A percentile compares a stretch with the other conserved stretches of the same genome.
Conservation (phyloP, 2,113 vertebrate species). For the Pelusios castaneus region DNA sequence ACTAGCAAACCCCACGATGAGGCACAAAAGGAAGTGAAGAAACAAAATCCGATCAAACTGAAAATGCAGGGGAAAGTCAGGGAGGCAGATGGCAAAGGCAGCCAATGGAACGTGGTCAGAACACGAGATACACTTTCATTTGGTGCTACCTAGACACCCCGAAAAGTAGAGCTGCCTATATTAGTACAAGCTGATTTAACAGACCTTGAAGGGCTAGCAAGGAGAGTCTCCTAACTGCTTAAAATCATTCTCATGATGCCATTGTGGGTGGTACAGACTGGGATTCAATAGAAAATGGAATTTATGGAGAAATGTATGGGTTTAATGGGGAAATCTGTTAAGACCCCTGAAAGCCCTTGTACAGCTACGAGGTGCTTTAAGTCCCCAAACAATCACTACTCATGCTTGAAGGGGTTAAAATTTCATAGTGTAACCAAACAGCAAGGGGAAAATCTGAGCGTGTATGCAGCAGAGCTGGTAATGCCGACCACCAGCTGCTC, state of each 20-base stretch:
- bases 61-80: neutral
- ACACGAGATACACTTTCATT: neutral
- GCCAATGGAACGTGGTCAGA: neutral
- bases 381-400: constrained; percentile 67
- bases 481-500: constrained; percentile 39
- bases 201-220: constrained; percentile 27
- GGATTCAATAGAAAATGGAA: constrained; percentile 65
- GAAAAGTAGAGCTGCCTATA: neutral
- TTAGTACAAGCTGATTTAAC: neutral
- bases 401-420: constrained; percentile 67
- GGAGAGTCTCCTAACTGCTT: constrained; percentile 2
- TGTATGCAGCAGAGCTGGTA: constrained; percentile 30
- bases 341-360: constrained; percentile 63
- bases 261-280: constrained; percentile 55
- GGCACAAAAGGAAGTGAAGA: accelerated
- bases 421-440: constrained; percentile 71
- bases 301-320: constrained; percentile 68
- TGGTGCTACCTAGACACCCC: neutral
- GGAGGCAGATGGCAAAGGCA: neutral
- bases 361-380: constrained; percentile 72
- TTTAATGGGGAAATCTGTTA: constrained; percentile 70
- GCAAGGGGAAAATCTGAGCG: constrained; percentile 72
- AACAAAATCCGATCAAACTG: neutral
- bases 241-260: constrained; percentile 61
- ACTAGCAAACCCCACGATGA: neutral